Evolutionary conservation across 2,888 invertebrate species (phyloP).

Genomic region (Coleophora flavipennella): DNA sequence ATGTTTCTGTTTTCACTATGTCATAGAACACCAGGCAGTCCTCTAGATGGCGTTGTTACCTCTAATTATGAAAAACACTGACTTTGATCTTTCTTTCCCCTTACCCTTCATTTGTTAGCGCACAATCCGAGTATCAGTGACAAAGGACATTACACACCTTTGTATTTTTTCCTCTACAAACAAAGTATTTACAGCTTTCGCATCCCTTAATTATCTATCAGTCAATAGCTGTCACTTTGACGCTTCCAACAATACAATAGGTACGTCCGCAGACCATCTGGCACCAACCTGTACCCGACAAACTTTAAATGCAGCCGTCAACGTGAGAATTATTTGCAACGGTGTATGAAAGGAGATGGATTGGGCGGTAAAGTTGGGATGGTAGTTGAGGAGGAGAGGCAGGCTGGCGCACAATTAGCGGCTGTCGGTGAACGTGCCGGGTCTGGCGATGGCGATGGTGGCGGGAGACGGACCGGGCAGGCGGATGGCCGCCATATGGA

Average conservation of each 20-base stretch:
- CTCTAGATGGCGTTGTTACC: too few species aligned
- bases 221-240: conserved; percentile 34
- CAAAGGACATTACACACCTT: conserved; percentile 9
- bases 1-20: too few species aligned
- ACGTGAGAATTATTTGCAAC: conserved; percentile 10
- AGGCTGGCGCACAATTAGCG: conserved; percentile 36
- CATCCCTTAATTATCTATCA: conserved; percentile 19
- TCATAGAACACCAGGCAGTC: too few species aligned
- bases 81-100: too few species aligned
- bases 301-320: neutral
- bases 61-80: too few species aligned
- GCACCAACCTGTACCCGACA: conserved; percentile 22
- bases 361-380: conserved; percentile 13
- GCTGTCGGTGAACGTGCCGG: conserved; percentile 20
- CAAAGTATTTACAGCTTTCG: conserved; percentile 29
- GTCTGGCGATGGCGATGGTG: conserved; percentile 8
- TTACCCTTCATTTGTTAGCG: too few species aligned
- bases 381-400: conserved; percentile 20
- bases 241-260: conserved; percentile 38
- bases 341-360: conserved; percentile 13
- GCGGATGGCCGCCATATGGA: conserved; percentile 35
- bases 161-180: conserved; percentile 24
- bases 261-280: conserved; percentile 45
- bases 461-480: conserved; percentile 22
- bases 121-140: conserved; percentile 3